Base-by-base conservation (phyloP, 92 coral and sea anemone genomes). In the Palythoa heliodiscus region DNA sequence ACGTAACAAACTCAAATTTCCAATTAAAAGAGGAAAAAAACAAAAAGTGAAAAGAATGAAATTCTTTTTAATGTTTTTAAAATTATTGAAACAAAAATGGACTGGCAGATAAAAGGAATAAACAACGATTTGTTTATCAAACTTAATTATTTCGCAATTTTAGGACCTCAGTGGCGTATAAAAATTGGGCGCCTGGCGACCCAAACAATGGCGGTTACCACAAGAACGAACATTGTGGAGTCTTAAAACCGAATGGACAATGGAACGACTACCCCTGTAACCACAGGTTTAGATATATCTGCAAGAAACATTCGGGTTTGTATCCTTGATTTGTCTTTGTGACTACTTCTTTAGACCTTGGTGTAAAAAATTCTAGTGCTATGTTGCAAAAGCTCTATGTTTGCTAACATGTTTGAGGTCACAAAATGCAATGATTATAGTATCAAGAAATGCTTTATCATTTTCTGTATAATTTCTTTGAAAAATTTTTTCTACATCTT, bases 241-340 rank as follows among this genome's bases (percentile, higher is more conserved):
- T 96, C 55, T 66, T 96, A 83, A 96, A 94, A 83, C 92, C 97
- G 2, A 86, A 94, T 43, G 99, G 99, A 35, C 86, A 85, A 69
- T 96, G 99, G 99, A 96, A 96, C 54, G 99, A 96, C 86, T 96
- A 89, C 77, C 99, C 99, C 0, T 96, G 99, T 35, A 88, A 87
- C 35, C 92, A 86, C 70, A 91, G 89, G 64, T 96, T 96, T 71
- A 93, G 76, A 76, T 94, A 92, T 74, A 91, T 96, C 77, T 96
- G 99, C 87, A 96, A 94, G 76, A 88, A 66, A 53, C 86, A 48
- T 11, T 76, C 67, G 53, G 81, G 81, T 76, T 54, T 76, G 81
- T 29, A 6, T 3, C 16, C 17, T 74, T 73, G 35, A 40, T 40
- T 40, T 5, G 3, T 19, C 22, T 15, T 11, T 7, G 7, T 58